Evolutionary conservation across 2,888 invertebrate genomes (phyloP).

Genomic region (Lomographa bimaculata): DNA sequence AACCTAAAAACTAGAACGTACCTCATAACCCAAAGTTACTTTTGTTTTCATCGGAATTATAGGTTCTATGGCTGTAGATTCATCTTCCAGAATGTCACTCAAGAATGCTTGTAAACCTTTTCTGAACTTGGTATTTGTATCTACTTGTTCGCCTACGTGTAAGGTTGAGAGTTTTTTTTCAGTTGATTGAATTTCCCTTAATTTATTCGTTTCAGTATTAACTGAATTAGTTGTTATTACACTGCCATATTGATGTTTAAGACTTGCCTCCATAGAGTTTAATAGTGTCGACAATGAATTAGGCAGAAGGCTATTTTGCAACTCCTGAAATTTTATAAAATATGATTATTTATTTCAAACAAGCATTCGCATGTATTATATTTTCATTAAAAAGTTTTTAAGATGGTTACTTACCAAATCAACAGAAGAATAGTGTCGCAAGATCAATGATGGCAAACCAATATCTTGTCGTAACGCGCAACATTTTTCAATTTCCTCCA

Average conservation of each 20-base stretch:
- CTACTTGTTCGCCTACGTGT: too few relatives aligned
- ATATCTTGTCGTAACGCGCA: conserved; percentile 11
- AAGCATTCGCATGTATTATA: too few relatives aligned
- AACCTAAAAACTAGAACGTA: too few relatives aligned
- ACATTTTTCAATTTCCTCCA: conserved; percentile 16
- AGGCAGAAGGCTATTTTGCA: too few relatives aligned
- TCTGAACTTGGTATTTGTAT: not conserved
- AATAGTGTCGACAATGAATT: conserved; percentile 5
- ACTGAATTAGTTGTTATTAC: conserved; percentile 5
- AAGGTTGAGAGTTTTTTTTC: too few relatives aligned
- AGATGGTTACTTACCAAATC: too few relatives aligned
- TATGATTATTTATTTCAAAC: too few relatives aligned
- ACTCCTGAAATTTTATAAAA: conserved; percentile 7
- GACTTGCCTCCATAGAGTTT: conserved; percentile 14
- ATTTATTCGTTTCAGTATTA: not conserved
- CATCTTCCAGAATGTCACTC: conserved; percentile 14
- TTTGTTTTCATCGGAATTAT: conserved; percentile 19
- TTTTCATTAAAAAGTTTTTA: too few relatives aligned
- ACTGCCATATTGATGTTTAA: conserved; percentile 18
- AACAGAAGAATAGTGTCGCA: too few relatives aligned
- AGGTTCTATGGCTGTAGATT: conserved; percentile 17
- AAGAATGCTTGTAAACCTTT: conserved; percentile 19
- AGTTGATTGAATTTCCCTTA: not conserved
- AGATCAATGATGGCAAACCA: conserved; percentile 17
- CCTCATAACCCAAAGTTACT: not conserved